Evolutionary conservation across 2,797 vertebrate species (phyloP).

Genomic region (Phataginus tricuspis): DNA sequence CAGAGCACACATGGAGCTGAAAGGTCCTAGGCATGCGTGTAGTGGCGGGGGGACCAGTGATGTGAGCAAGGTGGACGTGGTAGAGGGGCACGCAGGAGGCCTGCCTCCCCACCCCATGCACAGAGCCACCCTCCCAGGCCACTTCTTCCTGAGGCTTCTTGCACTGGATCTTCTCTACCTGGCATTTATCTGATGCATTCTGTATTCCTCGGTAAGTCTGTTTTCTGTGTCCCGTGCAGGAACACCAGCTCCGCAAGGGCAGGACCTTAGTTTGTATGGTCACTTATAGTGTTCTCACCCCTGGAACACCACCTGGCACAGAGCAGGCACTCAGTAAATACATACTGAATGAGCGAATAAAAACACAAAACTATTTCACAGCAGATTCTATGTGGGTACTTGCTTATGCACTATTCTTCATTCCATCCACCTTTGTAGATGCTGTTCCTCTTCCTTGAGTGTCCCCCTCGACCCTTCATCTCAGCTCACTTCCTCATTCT

Average conservation of each 20-base stretch:
- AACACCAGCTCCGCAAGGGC: neutral
- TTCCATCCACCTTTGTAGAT: neutral
- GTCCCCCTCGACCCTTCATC: neutral
- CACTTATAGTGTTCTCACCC: no score
- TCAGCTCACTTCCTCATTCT: neutral
- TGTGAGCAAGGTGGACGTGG: neutral
- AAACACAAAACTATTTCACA: neutral
- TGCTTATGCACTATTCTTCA: neutral
- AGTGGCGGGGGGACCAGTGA: accelerated
- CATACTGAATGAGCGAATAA: neutral
- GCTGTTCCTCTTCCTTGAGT: neutral
- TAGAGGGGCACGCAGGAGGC: neutral
- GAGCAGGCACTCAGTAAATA: neutral
- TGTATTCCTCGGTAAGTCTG: neutral
- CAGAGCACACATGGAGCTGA: neutral
- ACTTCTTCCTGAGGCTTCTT: neutral
- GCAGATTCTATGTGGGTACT: neutral
- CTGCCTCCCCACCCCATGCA: neutral
- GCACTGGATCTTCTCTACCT: neutral
- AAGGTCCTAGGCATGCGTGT: neutral
- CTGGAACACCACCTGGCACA: neutral
- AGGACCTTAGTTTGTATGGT: neutral
- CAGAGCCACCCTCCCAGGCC: neutral
- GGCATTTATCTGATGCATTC: neutral
- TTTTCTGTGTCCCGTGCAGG: neutral